phyloP scores from a whole-genome alignment of 2,888 invertebrate genomes.

The Pycnomerus fuliginosus region DNA sequence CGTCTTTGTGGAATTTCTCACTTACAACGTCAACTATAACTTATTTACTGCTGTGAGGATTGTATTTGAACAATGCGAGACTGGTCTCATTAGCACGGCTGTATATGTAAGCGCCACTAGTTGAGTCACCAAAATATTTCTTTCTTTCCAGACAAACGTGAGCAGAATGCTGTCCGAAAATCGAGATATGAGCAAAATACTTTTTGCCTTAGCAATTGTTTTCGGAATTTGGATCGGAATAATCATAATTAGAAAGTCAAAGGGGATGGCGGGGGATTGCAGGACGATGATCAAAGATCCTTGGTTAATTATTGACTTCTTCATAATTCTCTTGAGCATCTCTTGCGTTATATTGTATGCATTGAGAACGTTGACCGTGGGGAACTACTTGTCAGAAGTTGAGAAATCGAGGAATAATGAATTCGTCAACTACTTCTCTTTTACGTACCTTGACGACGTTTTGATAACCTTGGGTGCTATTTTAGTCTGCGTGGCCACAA shows the following conservation, averaged over 20 bases:
- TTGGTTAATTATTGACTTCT: conserved; percentile 36
- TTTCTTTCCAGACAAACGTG: conserved; percentile 34
- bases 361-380: conserved; percentile 24
- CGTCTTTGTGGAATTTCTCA: conserved; percentile 39
- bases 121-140: background rate
- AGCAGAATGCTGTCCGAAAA: conserved; percentile 35
- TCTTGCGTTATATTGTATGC: conserved; percentile 29
- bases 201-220: conserved; percentile 28
- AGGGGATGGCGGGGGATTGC: conserved; percentile 26
- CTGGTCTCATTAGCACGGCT: conserved; percentile 30
- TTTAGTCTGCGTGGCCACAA: conserved; percentile 38
- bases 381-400: conserved; percentile 25
- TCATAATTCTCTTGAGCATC: conserved; percentile 34
- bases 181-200: conserved; percentile 18
- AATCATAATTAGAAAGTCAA: conserved; percentile 24
- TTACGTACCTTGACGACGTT: conserved; percentile 33
- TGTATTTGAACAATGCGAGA: conserved; percentile 36
- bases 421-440: conserved; percentile 39
- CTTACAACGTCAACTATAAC: conserved; percentile 41
- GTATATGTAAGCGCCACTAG: background rate
- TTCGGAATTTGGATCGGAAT: conserved; percentile 24
- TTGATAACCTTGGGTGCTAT: conserved; percentile 33
- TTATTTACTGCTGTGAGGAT: conserved; percentile 37
- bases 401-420: conserved; percentile 36
- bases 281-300: conserved; percentile 27